These are phyloP conservation scores for Saccopteryx leptura DNA, from an alignment of 2,113 vertebrate genomes.

Conservation along the genomic window DNA sequence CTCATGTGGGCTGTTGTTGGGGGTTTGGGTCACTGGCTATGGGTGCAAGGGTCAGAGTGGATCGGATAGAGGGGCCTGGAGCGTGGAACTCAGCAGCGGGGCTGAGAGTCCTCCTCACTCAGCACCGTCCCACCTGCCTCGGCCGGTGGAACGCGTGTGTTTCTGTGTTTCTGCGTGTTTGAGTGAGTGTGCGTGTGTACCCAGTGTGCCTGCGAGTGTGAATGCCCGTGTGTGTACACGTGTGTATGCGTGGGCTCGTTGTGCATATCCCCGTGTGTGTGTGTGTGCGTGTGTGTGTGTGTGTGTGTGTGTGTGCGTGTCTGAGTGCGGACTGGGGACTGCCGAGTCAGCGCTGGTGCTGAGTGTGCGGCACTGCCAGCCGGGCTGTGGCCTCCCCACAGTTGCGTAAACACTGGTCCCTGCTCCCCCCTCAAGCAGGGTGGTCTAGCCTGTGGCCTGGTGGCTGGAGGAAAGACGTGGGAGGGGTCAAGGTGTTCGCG, in stretches of 20 bases:
- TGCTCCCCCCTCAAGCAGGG: constrained; percentile 75
- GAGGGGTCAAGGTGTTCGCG: background rate
- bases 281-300: no score
- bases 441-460: constrained; percentile 68
- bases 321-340: constrained; percentile 37
- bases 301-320: background rate
- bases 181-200: background rate
- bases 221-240: accelerated
- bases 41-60: background rate
- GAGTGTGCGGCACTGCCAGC: constrained; percentile 54
- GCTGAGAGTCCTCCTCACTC: background rate
- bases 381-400: constrained; percentile 75
- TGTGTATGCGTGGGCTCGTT: background rate
- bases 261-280: no score
- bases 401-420: constrained; percentile 77
- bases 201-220: no score
- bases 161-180: background rate
- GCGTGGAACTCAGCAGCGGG: background rate
- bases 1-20: accelerated
- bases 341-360: constrained; percentile 63
- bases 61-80: background rate
- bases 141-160: accelerated
- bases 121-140: background rate
- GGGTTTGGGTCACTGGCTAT: background rate
- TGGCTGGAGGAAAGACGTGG: background rate